Evolutionary conservation across 2,113 vertebrate genomes (phyloP).

Genomic region (Urocitellus parryii): DNA sequence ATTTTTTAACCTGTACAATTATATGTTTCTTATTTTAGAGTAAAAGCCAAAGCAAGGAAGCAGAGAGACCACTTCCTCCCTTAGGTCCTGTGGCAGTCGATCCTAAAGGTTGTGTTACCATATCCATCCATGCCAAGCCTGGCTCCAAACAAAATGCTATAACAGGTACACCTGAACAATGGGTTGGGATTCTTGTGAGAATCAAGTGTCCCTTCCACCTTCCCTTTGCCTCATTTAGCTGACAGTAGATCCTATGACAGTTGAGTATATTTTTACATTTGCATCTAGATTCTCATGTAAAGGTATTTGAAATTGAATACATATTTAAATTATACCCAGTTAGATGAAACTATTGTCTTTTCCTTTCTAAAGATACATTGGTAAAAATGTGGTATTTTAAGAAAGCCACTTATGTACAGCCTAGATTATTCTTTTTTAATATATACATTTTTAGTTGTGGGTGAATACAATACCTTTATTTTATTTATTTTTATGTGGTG

Average conservation of each 20-base stretch:
- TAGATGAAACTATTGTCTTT: background rate
- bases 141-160: slow-evolving; percentile 90
- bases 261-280: background rate
- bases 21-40: slow-evolving; percentile 75
- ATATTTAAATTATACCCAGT: background rate
- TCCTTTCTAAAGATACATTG: background rate
- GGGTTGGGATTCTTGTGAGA: background rate
- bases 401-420: background rate
- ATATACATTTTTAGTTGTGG: too few relatives aligned
- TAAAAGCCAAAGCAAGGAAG: slow-evolving; percentile 74
- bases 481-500: too few relatives aligned
- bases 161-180: slow-evolving; percentile 85
- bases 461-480: too few relatives aligned
- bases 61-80: slow-evolving; percentile 29
- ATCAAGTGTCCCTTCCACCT: background rate
- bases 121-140: slow-evolving; percentile 93
- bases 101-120: slow-evolving; percentile 87
- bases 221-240: background rate
- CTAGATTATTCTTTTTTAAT: background rate
- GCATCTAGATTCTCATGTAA: background rate
- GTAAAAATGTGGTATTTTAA: background rate
- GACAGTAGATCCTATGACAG: background rate
- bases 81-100: slow-evolving; percentile 87
- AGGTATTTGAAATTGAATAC: slow-evolving; percentile 12
- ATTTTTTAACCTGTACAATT: background rate